Conservation (phyloP, 2,888 invertebrate species). For the Cephus pulcher region DNA sequence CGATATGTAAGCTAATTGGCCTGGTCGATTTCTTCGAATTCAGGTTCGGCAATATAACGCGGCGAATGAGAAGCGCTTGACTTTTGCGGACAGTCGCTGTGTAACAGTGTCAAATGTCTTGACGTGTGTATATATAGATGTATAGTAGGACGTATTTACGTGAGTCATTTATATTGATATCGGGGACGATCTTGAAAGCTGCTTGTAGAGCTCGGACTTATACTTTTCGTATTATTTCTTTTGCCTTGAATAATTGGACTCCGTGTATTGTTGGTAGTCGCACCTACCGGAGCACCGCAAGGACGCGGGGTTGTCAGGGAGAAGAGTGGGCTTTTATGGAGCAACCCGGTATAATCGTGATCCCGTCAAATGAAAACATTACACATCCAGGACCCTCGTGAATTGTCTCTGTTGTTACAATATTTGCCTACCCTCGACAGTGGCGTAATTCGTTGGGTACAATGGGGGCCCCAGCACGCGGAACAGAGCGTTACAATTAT, state of each 20-base stretch:
- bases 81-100: not conserved
- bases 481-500: constrained; percentile 55
- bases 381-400: constrained; percentile 37
- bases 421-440: constrained; percentile 58
- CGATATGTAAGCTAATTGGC: not conserved
- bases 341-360: not conserved
- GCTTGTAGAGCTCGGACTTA: not conserved
- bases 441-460: constrained; percentile 53
- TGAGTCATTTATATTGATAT: not conserved
- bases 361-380: constrained; percentile 52
- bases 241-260: not conserved
- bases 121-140: not conserved
- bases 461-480: constrained; percentile 35
- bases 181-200: not conserved
- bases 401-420: constrained; percentile 56
- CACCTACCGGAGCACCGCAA: not conserved
- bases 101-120: not conserved
- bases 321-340: not conserved
- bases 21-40: not conserved
- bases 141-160: not conserved
- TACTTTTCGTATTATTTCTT: not conserved
- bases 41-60: not conserved
- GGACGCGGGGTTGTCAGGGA: not conserved
- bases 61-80: not conserved
- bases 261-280: not conserved